phyloP scores from a whole-genome alignment of 1,140 invertebrate species.

The Drosophila pectinifera region DNA sequence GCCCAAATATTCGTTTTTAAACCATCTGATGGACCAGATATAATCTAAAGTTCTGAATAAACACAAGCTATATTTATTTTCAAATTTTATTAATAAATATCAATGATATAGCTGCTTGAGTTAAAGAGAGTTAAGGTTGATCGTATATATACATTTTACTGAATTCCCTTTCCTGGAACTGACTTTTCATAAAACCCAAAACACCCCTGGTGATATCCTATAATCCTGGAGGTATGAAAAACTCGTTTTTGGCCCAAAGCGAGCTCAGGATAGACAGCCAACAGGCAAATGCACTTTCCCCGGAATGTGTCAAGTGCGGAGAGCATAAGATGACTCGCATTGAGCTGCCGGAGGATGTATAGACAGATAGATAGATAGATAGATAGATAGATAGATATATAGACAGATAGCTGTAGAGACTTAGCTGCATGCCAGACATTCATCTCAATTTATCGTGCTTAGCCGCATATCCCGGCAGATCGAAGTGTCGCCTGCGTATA shows the following conservation, averaged over 20 bases:
- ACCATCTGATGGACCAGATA: too few relatives aligned
- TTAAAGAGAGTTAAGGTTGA: too few relatives aligned
- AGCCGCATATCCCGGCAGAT: conserved; percentile 67
- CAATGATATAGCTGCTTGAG: neutral
- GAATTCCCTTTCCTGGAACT: too few relatives aligned
- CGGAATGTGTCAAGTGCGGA: conserved; percentile 41
- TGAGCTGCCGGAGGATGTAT: conserved; percentile 37
- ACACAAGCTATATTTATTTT: neutral
- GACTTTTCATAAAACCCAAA: neutral
- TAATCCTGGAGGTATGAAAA: conserved; percentile 15
- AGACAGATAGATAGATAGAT: conserved; percentile 33
- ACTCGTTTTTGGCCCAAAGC: conserved; percentile 33
- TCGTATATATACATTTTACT: neutral
- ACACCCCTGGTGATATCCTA: neutral
- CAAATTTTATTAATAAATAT: neutral
- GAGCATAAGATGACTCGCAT: conserved; percentile 50
- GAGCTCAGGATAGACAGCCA: conserved; percentile 59
- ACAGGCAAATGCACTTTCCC: conserved; percentile 65
- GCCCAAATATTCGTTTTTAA: too few relatives aligned
- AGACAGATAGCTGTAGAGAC: conserved; percentile 43
- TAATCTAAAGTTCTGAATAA: neutral
- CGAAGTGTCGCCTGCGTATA: conserved; percentile 70
- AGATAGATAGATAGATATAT: conserved; percentile 37
- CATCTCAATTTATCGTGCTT: conserved; percentile 79
- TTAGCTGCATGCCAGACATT: conserved; percentile 67